Evolutionary conservation across 2,113 vertebrate genomes (phyloP), one percentile per base, ranked within the genome.

Genomic region (Hippolais icterina): DNA sequence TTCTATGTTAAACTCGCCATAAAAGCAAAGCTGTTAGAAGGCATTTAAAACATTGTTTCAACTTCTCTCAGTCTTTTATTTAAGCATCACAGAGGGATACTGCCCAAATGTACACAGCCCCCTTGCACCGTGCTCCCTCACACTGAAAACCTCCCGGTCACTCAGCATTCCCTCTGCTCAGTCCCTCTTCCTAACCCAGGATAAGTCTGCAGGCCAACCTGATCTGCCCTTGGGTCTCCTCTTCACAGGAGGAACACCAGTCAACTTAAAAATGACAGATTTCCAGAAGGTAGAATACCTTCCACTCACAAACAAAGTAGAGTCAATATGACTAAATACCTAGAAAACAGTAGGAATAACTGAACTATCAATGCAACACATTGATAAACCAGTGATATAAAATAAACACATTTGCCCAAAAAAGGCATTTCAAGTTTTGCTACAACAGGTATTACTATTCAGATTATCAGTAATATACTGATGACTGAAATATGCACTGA

Each of bases 101-200:
- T 33, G 44, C 44, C 39, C 17, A 50, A 49, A 56, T 9, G 2
- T 14, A 49, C 37, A 9, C 9, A 24, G 5, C 0, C 1, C 19
- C 5, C 27, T 52, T 1, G 0, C 12, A 12, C 18, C 0, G 0
- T 10, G 7, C 42, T 37, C 22, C 2, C 0, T 31, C 50, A n/a
- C 15, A 3, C 33, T 12, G 27, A n/a, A 56, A 33, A 20, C 13
- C 47, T 37, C 28, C 22, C 0, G 0, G 10, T 7, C 2, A 1
- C 35, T 42, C 33, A 42, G 44, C 18, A 28, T 21, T 52, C 19
- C 20, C 46, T 35, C 54, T 64, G 44, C 21, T n/a, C 52, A 39
- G 23, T 12, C 18, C 19, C 15, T 63, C 70, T 37, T 81, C 10
- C 29, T 15, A 31, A 72, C 17, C 46, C 37, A 76, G 35, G 13